phyloP scores from a whole-genome alignment of 2,888 invertebrate species.

The Acronicta leporina region DNA sequence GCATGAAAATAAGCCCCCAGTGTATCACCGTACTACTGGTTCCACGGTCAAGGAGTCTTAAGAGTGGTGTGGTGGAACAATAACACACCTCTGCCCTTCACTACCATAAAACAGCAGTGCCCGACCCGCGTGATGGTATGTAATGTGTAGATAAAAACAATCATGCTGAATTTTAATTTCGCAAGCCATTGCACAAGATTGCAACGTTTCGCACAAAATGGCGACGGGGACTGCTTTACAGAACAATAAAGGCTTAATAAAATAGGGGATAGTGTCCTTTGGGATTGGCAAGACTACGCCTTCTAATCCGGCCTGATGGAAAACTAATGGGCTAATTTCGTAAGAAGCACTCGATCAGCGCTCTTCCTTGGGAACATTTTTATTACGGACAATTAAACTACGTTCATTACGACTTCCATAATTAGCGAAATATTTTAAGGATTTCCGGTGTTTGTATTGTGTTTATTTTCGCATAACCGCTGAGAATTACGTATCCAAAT shows the following conservation, averaged over 20 bases:
- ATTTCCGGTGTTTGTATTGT: constrained; percentile 38
- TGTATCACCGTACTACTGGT: no score
- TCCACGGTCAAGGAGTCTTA: no score
- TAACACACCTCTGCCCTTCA: no score
- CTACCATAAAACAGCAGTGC: not conserved
- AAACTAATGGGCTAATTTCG: constrained; percentile 69
- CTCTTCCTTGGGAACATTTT: constrained; percentile 38
- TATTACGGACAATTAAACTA: constrained; percentile 39
- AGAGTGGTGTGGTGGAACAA: no score
- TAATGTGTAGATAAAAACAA: constrained; percentile 21
- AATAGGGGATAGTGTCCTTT: constrained; percentile 13
- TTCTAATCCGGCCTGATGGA: constrained; percentile 66
- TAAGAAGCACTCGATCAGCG: constrained; percentile 32
- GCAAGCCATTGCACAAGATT: constrained; percentile 34
- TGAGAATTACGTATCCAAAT: constrained; percentile 28
- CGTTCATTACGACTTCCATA: constrained; percentile 20
- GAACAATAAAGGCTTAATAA: constrained; percentile 13
- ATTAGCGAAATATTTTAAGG: constrained; percentile 36
- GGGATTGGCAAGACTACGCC: constrained; percentile 27
- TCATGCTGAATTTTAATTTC: constrained; percentile 40
- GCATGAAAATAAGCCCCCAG: no score
- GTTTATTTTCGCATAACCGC: constrained; percentile 37
- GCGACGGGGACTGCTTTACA: constrained; percentile 9
- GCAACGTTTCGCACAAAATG: constrained; percentile 31
- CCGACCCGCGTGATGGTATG: not conserved